Evolutionary conservation across 2,113 vertebrate genomes (phyloP).

Genomic region (Mus pahari): DNA sequence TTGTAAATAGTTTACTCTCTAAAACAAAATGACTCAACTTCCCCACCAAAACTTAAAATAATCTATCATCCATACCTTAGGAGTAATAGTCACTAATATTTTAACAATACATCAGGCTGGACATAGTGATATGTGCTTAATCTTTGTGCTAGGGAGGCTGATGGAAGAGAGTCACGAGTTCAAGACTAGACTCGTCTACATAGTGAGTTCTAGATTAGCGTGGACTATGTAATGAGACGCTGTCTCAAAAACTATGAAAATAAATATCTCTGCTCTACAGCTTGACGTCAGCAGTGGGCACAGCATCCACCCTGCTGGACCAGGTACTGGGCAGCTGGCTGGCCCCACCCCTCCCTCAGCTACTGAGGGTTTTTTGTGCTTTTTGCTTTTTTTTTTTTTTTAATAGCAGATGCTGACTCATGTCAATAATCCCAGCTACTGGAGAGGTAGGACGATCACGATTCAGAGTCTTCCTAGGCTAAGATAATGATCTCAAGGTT

Average conservation of each 20-base stretch:
- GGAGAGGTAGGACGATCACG: background rate
- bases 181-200: background rate
- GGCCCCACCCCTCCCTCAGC: background rate
- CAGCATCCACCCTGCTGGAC: no score
- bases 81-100: background rate
- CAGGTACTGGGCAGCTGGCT: background rate
- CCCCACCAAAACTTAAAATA: background rate
- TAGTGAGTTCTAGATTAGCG: background rate
- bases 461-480: background rate
- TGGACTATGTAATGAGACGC: background rate
- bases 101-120: background rate
- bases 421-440: background rate
- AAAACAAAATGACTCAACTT: background rate
- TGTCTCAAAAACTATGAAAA: background rate
- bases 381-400: background rate
- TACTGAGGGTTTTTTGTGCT: background rate
- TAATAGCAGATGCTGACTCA: background rate
- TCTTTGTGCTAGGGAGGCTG: background rate
- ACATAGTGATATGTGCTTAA: background rate
- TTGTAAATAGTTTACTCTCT: conserved; percentile 33
- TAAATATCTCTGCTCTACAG: background rate
- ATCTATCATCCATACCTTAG: background rate
- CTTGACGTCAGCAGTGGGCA: background rate
- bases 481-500: background rate
- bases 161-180: background rate